Conservation (phyloP, 2,888 invertebrate species). For the Digitonthophagus gazella region DNA sequence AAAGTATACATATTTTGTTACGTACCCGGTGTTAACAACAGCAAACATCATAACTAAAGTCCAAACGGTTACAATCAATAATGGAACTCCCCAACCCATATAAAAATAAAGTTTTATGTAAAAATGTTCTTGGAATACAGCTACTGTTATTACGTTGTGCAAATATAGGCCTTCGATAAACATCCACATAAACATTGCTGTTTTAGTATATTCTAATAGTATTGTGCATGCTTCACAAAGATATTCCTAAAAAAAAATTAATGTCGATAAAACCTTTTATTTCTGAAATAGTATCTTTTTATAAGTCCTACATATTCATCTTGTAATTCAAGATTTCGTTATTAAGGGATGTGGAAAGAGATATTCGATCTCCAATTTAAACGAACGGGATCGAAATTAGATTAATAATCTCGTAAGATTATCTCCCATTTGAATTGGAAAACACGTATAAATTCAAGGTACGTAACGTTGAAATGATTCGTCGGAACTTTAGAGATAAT, state of each 20-base stretch:
- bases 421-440: too few relatives aligned
- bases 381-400: too few relatives aligned
- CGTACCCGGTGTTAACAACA: constrained; percentile 42
- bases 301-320: too few relatives aligned
- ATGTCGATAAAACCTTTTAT: not conserved
- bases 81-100: constrained; percentile 74
- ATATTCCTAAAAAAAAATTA: constrained; percentile 66
- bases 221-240: constrained; percentile 78
- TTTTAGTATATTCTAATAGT: constrained; percentile 82
- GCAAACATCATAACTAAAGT: constrained; percentile 55
- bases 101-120: constrained; percentile 62
- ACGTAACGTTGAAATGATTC: too few relatives aligned
- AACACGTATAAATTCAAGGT: too few relatives aligned
- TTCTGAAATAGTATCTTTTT: too few relatives aligned
- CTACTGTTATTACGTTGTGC: constrained; percentile 78
- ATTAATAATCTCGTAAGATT: too few relatives aligned
- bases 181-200: constrained; percentile 96
- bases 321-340: too few relatives aligned
- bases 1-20: not conserved
- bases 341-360: too few relatives aligned
- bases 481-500: too few relatives aligned
- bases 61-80: constrained; percentile 69
- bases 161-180: constrained; percentile 90
- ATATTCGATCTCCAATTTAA: too few relatives aligned
- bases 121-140: constrained; percentile 65